A percentile compares a stretch with the other conserved stretches of the same genome.
phyloP scores from a whole-genome alignment of 2,888 invertebrate species.

The Pinctada fucata region DNA sequence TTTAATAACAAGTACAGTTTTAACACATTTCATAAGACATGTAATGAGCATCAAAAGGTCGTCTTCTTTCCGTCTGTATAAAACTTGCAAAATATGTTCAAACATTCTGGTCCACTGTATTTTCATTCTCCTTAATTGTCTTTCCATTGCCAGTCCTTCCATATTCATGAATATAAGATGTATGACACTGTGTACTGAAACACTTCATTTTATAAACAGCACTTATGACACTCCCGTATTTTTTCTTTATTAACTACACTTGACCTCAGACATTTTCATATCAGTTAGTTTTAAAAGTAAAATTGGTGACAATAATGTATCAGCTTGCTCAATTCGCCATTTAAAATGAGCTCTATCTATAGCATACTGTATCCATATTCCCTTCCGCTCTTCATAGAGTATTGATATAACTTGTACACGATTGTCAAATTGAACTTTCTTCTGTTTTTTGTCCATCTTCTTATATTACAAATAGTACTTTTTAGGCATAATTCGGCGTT shows the following conservation, averaged over 20 bases:
- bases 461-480: constrained; percentile 6
- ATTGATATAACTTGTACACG: constrained; percentile 7
- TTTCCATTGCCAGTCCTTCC: no score
- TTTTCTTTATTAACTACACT: neutral
- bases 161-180: no score
- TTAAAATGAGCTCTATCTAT: constrained; percentile 17
- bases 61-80: no score
- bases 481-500: constrained; percentile 14
- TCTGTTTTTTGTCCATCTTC: constrained; percentile 13
- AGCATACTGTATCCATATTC: constrained; percentile 15
- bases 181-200: no score
- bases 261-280: constrained; percentile 8
- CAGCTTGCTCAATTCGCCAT: constrained; percentile 11
- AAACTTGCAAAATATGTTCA: no score
- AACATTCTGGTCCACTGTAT: no score
- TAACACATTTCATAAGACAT: no score
- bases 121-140: no score
- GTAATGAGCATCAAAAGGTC: no score
- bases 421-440: constrained; percentile 16
- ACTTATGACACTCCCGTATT: neutral
- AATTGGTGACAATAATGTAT: constrained; percentile 10
- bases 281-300: constrained; percentile 16
- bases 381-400: constrained; percentile 16
- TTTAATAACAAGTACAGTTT: no score
- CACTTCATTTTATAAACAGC: no score